Percentiles rank a stretch among this genome's conserved stretches.
Evolutionary conservation across 2,888 invertebrate species (phyloP).

Genomic region (Eubasilissa splendida): DNA sequence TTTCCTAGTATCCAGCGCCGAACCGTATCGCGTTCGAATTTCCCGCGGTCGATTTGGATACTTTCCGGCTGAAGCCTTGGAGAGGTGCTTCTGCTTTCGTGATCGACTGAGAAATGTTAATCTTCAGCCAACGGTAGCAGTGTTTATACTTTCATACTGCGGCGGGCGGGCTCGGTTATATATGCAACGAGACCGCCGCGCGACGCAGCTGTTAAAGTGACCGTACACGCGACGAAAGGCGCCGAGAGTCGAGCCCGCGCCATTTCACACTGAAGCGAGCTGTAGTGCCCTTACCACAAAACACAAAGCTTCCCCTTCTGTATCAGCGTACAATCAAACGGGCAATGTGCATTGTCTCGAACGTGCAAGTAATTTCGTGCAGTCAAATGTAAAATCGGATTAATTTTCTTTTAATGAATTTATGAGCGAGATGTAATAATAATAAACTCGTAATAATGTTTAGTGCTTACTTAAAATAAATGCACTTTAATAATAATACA

Average conservation of each 20-base stretch:
- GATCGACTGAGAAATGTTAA: conserved; percentile 40
- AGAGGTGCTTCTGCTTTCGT: conserved; percentile 39
- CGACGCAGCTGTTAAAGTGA: conserved; percentile 10
- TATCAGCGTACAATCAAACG: no score
- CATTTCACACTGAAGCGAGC: no score
- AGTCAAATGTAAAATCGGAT: no score
- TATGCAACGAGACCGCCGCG: neutral
- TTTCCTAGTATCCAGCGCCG: neutral
- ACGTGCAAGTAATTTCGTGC: no score
- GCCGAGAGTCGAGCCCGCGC: neutral
- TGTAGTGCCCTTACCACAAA: no score
- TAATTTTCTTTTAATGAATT: no score
- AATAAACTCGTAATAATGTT: no score
- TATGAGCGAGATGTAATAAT: no score
- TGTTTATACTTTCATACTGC: conserved; percentile 43
- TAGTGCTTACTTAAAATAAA: no score
- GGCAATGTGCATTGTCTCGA: no score
- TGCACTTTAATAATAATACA: no score
- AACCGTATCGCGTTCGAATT: conserved; percentile 1
- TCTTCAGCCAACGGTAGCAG: conserved; percentile 27
- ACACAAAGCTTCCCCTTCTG: no score
- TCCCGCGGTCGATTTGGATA: conserved; percentile 1
- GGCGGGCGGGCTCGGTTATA: neutral
- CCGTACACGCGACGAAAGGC: neutral
- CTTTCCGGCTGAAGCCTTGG: conserved; percentile 9